Evolutionary conservation across 2,888 invertebrate genomes (phyloP), one percentile per base, ranked within the genome.

Genomic region (Flexamia atlantica): DNA sequence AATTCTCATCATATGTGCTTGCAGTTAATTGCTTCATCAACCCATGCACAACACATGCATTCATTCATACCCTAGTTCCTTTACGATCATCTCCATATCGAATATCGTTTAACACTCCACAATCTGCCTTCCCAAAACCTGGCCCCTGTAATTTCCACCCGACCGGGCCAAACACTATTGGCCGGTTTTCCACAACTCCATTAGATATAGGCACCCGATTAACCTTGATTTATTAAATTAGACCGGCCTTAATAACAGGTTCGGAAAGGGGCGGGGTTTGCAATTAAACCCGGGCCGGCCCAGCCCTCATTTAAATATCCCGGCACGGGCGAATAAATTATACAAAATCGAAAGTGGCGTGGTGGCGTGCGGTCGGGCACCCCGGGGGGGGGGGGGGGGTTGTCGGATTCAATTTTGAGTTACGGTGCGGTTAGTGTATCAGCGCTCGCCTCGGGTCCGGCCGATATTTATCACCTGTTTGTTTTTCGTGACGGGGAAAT

Each of bases 381-480:
- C 20, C 17, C 14, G 40, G n/a, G 70, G 36, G 70, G 40, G 36
- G 70, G 30, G 5, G 68, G 68, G 68, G 68, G 36, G 70, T 20
- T 70, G 70, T 70, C 70, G 70, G 23, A 70, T 70, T 70, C 70
- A 70, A 70, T 70, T 70, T 36, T 70, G 70, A 70, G 40, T 40
- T 70, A 70, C 36, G 36, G 40, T 70, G 70, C 40, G 70, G 70
- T 70, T 70, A 64, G 64, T 64, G 64, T 64, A 64, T 64, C 64
- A 64, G 64, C 28, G 10, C 28, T 28, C 17, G 64, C 64, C 64
- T 64, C 57, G 57, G 64, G 28, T 23, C 12, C 28, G 3, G 28
- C 1, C 14, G 25, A 64, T 64, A 64, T 64, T 64, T 64, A 64
- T 64, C 64, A 28, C 30, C 64, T 64, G 64, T 64, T 64, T 64